Evolutionary conservation across 2,113 vertebrate genomes (phyloP), one percentile per base, ranked within the genome.

Genomic region (Neogale vison): DNA sequence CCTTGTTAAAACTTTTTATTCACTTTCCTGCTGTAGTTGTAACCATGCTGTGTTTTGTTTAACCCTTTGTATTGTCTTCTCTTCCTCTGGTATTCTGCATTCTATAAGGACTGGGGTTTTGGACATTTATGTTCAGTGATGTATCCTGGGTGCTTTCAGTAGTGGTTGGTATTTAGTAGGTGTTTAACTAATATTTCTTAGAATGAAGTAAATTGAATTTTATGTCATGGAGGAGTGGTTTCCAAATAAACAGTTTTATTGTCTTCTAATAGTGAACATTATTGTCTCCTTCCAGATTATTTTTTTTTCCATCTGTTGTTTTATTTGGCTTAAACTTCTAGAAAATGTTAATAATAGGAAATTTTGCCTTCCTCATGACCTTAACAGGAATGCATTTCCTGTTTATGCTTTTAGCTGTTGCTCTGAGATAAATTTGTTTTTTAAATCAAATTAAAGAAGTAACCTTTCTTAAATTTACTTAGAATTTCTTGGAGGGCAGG

Each of bases 331-430:
- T 95, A 57, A 82, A 65, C 65, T 95, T 91, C 50, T 71, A 71
- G 82, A 96, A n/a, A 23, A 57, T 84, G 10, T 61, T 86, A 85
- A 88, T 93, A 90, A 63, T 83, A 31, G 47, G 24, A 11, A 63
- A 1, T 23, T 96, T 93, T 96, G 14, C 59, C 34, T 95, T 93
- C 39, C 31, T 93, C 9, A 26, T 93, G 36, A 82, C 36, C 45
- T 93, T 86, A 86, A 69, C 82, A 59, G 52, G 7, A 95, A 95
- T 85, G 1, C 23, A 50, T 94, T 95, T 96, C 12, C 63, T 71
- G 14, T 97, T 94, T 94, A 81, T 69, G 42, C 65, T 96, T 96
- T 97, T 82, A 86, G 31, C 50, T 89, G 47, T 76, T 88, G 39
- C 52, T n/a, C 69, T 82, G 84, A 92, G 72, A 82, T 82, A 85